A percentile compares a stretch with the other conserved stretches of the same genome.
These are phyloP conservation scores for Diglossa cyanea DNA, from an alignment of 2,797 vertebrate species.

Conservation along the genomic window DNA sequence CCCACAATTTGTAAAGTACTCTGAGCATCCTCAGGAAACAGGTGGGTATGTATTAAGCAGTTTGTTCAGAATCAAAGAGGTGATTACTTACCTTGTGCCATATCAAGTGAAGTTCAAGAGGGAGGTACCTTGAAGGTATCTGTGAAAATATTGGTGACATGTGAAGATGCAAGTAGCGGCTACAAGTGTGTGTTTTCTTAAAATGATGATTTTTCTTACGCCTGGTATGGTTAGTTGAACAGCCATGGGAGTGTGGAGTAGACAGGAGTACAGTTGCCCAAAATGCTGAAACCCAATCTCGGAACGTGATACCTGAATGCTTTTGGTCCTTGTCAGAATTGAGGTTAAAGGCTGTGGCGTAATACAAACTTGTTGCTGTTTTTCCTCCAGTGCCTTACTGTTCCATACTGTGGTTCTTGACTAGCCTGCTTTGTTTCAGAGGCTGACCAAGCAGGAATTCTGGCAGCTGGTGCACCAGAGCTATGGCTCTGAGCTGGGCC, in stretches of 20 bases:
- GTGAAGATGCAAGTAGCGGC: neutral
- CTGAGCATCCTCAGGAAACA: neutral
- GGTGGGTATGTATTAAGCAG: neutral
- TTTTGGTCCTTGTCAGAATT: slow-evolving; percentile 32
- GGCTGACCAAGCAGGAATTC: slow-evolving; percentile 82
- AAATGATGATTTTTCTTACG: fast-evolving
- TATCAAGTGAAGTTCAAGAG: neutral
- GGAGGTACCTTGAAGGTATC: neutral
- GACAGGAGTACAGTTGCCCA: neutral
- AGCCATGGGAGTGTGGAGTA: neutral
- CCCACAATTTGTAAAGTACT: neutral
- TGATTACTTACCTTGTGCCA: neutral
- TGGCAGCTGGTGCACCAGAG: slow-evolving; percentile 92
- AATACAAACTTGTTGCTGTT: slow-evolving; percentile 42
- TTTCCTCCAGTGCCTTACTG: neutral
- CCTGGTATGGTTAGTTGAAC: neutral
- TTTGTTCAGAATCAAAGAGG: neutral
- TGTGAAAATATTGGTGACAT: neutral
- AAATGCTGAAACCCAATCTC: slow-evolving; percentile 49
- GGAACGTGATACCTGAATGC: slow-evolving; percentile 17
- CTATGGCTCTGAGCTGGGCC: slow-evolving; percentile 91
- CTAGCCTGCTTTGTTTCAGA: slow-evolving; percentile 58
- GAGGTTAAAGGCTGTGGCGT: slow-evolving; percentile 60
- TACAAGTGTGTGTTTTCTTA: neutral
- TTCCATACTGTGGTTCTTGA: neutral